Evolutionary conservation across 2,797 vertebrate genomes (phyloP).

Genomic region (Sciurus carolinensis): DNA sequence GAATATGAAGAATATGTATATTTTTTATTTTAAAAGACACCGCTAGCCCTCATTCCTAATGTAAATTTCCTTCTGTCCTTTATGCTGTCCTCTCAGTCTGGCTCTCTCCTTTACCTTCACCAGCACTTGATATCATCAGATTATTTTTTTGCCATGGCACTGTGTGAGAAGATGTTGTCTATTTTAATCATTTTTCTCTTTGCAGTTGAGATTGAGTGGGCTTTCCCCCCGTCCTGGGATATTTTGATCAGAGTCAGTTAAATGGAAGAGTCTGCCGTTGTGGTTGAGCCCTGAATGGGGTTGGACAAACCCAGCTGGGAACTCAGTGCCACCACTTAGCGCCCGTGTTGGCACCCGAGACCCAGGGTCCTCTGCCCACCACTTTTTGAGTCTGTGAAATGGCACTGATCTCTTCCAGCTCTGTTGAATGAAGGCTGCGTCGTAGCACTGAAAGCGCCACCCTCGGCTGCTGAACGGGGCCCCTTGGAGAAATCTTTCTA

Average conservation of each 20-base stretch:
- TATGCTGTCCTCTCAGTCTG: too few relatives aligned
- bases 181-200: slow-evolving; percentile 8
- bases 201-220: neutral
- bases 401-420: neutral
- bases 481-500: neutral
- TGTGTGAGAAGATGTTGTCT: neutral
- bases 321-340: neutral
- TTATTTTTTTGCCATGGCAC: neutral
- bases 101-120: neutral
- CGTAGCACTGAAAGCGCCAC: neutral
- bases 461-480: neutral
- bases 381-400: neutral
- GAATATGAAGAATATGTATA: neutral
- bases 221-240: neutral
- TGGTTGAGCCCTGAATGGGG: neutral
- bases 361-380: neutral
- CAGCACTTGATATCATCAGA: neutral
- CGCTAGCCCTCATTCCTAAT: neutral
- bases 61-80: neutral
- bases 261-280: neutral
- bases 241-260: neutral
- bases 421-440: neutral
- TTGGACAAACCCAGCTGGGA: neutral
- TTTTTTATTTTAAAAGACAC: neutral
- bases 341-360: neutral